Evolutionary conservation across 92 coral and sea anemone genomes (phyloP).

Genomic region (Muricea muricata): DNA sequence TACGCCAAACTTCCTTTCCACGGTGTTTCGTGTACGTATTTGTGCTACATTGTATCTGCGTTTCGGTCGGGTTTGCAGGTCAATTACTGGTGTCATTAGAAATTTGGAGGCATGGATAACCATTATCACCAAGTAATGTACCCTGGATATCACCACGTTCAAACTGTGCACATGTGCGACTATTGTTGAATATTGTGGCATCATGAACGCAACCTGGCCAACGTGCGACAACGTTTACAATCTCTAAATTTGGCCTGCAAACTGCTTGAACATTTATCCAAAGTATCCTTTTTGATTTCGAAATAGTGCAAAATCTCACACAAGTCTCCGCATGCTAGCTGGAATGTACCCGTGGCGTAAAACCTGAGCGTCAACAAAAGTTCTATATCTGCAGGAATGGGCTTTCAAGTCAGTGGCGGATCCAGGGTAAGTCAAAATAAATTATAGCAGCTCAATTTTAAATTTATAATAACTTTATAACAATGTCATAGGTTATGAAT

Average conservation of each 20-base stretch:
- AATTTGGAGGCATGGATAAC: conserved; percentile 25
- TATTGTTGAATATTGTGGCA: conserved; percentile 18
- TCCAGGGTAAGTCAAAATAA: too few relatives aligned
- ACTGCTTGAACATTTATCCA: conserved; percentile 32
- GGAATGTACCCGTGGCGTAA: too few relatives aligned
- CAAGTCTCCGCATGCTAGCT: too few relatives aligned
- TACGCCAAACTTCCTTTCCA: conserved; percentile 6
- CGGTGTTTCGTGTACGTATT: conserved; percentile 22
- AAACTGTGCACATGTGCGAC: conserved; percentile 41
- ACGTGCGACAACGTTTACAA: neutral
- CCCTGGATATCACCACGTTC: conserved; percentile 36
- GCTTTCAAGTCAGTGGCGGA: too few relatives aligned
- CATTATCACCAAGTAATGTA: conserved; percentile 14
- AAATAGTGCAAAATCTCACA: conserved; percentile 32
- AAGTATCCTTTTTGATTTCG: conserved; percentile 41
- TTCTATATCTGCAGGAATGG: too few relatives aligned
- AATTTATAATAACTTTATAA: too few relatives aligned
- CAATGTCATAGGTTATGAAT: too few relatives aligned
- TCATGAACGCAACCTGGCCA: conserved; percentile 20
- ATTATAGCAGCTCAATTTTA: too few relatives aligned
- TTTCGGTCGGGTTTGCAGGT: conserved; percentile 6
- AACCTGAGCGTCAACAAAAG: too few relatives aligned
- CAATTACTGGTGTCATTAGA: conserved; percentile 25
- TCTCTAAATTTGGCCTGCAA: conserved; percentile 36
- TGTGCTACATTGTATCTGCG: conserved; percentile 24